phyloP scores from a whole-genome alignment of 2,113 vertebrate genomes.

The Gavia stellata region DNA sequence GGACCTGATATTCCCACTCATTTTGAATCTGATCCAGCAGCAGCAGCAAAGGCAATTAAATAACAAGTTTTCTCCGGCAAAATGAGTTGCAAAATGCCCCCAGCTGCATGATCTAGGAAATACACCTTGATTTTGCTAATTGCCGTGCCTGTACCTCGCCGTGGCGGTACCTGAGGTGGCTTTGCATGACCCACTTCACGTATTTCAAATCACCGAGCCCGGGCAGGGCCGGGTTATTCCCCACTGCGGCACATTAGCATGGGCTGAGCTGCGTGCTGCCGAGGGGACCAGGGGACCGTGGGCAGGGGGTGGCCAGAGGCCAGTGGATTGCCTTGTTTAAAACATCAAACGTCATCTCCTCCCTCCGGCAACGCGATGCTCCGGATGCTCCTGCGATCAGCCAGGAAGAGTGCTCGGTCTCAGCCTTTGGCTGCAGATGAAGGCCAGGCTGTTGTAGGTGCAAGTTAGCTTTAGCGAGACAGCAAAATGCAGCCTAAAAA shows the following conservation, averaged over 20 bases:
- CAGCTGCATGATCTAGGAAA: constrained; percentile 59
- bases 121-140: constrained; percentile 56
- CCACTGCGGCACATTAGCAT: fast-evolving
- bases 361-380: not conserved
- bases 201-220: fast-evolving
- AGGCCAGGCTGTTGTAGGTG: not conserved
- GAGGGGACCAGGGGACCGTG: not conserved
- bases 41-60: constrained; percentile 54
- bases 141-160: not conserved
- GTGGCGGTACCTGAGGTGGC: fast-evolving
- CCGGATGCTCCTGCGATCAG: fast-evolving
- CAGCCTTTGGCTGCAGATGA: not conserved
- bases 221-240: not conserved
- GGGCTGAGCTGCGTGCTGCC: not conserved
- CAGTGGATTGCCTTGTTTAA: not conserved
- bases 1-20: constrained; percentile 50
- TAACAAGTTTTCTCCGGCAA: constrained; percentile 5
- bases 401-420: not conserved
- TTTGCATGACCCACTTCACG: not conserved
- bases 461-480: not conserved
- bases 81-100: constrained; percentile 60
- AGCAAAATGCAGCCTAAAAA: not conserved
- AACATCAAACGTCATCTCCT: not conserved
- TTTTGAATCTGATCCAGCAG: constrained; percentile 44
- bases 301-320: not conserved